phyloP scores from a whole-genome alignment of 2,797 vertebrate genomes.

The Calcarius lapponicus region DNA sequence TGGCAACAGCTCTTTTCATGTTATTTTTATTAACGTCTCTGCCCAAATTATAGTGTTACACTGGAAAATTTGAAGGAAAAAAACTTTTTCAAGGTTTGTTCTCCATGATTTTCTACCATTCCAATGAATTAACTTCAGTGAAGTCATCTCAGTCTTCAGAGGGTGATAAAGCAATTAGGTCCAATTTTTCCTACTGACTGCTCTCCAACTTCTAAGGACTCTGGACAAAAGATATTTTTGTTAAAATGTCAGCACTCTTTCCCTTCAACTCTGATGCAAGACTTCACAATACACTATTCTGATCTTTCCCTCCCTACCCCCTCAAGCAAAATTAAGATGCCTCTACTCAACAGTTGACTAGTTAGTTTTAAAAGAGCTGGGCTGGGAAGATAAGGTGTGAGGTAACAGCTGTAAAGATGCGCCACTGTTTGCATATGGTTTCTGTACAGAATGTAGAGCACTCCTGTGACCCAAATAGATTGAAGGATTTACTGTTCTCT shows the following conservation, averaged over 20 bases:
- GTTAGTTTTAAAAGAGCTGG: not conserved
- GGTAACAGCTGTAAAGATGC: not conserved
- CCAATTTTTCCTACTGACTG: not conserved
- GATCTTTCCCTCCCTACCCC: not conserved
- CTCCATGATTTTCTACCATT: not conserved
- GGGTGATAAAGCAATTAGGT: not conserved
- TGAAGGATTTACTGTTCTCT: not conserved
- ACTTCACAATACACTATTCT: not conserved
- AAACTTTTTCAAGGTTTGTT: not conserved
- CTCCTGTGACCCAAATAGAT: fast-evolving
- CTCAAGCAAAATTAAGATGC: not conserved
- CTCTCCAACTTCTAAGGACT: not conserved
- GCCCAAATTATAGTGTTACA: not conserved
- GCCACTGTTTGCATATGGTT: fast-evolving
- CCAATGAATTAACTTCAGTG: not conserved
- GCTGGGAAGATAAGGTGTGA: not conserved
- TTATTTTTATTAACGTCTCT: not conserved
- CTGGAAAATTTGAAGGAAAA: not conserved
- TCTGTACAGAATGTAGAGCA: not conserved
- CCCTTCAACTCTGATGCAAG: not conserved
- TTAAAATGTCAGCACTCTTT: not conserved
- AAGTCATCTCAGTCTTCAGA: not conserved
- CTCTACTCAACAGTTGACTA: not conserved
- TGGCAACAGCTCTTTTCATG: not conserved
- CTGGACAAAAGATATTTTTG: not conserved